Conservation (phyloP, 2,797 vertebrate species). For the Aplochiton taeniatus region DNA sequence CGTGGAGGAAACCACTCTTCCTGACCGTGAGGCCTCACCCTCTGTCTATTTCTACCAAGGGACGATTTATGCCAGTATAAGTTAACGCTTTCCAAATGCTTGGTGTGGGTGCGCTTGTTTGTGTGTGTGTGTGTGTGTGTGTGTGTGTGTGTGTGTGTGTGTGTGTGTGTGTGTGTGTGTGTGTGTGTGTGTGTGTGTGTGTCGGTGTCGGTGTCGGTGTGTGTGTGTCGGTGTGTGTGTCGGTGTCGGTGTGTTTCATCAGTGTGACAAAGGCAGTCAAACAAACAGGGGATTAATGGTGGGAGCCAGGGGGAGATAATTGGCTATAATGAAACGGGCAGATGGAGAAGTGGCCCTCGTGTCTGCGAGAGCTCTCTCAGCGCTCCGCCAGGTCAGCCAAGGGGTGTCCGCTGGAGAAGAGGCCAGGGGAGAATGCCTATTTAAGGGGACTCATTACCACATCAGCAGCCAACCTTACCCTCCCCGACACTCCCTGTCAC, state of each 20-base stretch:
- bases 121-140: conserved; percentile 11
- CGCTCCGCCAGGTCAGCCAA: conserved; percentile 44
- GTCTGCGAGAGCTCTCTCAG: conserved; percentile 36
- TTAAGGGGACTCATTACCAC: conserved; percentile 51
- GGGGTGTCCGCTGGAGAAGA: conserved; percentile 15
- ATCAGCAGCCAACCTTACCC: conserved; percentile 31
- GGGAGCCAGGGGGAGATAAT: conserved; percentile 49
- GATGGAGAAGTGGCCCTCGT: conserved; percentile 44
- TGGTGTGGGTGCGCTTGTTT: neutral
- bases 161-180: conserved; percentile 18
- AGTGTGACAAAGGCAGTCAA: conserved; percentile 28
- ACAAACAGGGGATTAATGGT: conserved; percentile 34
- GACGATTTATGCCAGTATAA: too few relatives aligned
- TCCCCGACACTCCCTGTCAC: conserved; percentile 42
- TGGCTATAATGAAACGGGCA: conserved; percentile 58
- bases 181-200: conserved; percentile 1
- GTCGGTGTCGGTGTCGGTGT: conserved; percentile 2
- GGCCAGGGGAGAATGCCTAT: conserved; percentile 20
- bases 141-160: conserved; percentile 24
- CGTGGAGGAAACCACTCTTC: conserved; percentile 88
- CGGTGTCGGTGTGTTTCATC: conserved; percentile 12
- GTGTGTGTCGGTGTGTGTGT: conserved; percentile 18
- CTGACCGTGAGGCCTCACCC: conserved; percentile 85
- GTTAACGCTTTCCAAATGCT: neutral
- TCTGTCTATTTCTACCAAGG: neutral